These are phyloP conservation scores for Trichogramma pretiosum DNA, from an alignment of 1,140 invertebrate species.

Conservation along the genomic window DNA sequence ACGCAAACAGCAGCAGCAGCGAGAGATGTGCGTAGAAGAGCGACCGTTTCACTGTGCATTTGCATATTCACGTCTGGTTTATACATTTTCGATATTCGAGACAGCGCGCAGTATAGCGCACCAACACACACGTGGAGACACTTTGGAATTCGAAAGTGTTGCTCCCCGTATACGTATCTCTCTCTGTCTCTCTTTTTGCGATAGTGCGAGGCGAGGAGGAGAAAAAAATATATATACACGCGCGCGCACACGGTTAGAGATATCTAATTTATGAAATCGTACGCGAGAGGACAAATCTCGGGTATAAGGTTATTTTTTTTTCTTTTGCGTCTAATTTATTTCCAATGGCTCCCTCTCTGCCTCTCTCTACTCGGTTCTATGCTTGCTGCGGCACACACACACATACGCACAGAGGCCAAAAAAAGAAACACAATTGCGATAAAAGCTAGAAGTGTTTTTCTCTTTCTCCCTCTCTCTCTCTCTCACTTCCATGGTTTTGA, in stretches of 20 bases:
- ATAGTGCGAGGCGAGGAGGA: not conserved
- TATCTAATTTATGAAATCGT: slow-evolving; percentile 13
- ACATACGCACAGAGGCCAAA: not conserved
- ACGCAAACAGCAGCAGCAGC: too few species aligned
- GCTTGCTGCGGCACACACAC: too few species aligned
- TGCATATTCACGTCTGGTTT: slow-evolving; percentile 9
- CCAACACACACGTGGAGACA: not conserved
- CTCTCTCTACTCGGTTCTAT: too few species aligned
- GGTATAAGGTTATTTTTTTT: slow-evolving; percentile 1
- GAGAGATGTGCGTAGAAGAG: too few species aligned
- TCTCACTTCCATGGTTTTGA: not conserved
- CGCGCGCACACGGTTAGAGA: too few species aligned
- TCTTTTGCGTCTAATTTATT: slow-evolving; percentile 3
- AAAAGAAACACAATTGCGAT: not conserved
- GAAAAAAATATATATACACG: too few species aligned
- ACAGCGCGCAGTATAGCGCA: slow-evolving; percentile 12
- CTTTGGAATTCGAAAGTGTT: slow-evolving; percentile 1
- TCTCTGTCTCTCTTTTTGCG: too few species aligned
- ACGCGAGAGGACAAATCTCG: not conserved
- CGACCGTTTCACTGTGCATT: too few species aligned
- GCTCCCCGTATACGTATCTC: not conserved
- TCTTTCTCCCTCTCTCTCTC: not conserved
- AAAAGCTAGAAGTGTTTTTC: not conserved
- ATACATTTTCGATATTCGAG: slow-evolving; percentile 13
- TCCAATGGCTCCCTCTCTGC: slow-evolving; percentile 2